Evolutionary conservation across 2,113 vertebrate species (phyloP), one percentile per base, ranked within the genome.

Genomic region (Prietella phreatophila): DNA sequence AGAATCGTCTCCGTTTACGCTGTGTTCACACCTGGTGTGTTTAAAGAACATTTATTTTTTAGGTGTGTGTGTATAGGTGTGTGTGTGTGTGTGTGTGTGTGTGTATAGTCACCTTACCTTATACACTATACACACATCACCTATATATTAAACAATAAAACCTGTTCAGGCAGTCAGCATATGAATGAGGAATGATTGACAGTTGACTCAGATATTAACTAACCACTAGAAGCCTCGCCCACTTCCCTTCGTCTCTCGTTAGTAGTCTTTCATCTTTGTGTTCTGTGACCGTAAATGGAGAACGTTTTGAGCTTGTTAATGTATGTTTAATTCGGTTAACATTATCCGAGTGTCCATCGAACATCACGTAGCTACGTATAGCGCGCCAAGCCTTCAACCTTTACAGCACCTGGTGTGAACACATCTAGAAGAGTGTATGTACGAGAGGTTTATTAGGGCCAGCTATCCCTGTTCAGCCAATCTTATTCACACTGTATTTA

Each of bases 61-160:
- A n/a, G n/a, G n/a, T n/a, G n/a, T n/a, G n/a, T n/a, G n/a, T n/a
- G n/a, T n/a, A n/a, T n/a, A n/a, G n/a, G n/a, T n/a, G n/a, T n/a
- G n/a, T n/a, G n/a, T n/a, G n/a, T n/a, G n/a, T n/a, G n/a, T n/a
- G n/a, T n/a, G n/a, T n/a, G n/a, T n/a, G n/a, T n/a, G n/a, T n/a
- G n/a, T n/a, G n/a, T n/a, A n/a, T n/a, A n/a, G n/a, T 47, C 47
- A 75, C 19, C 19, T 39, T 22, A 42, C 36, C n/a, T 7, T 4
- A 80, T 2, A 56, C 6, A 56, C 0, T 58, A 79, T 87, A 87
- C 90, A 92, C 19, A 7, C 17, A 0, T 17, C 30, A 19, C 6
- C 50, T 47, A 8, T 71, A 15, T 71, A 22, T 61, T 25, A n/a
- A 30, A n/a, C 10, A 14, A 67, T n/a, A 6, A 47, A 6, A 2